These are phyloP conservation scores for Sebastolobus altivelis DNA, from an alignment of 2,797 vertebrate genomes.

Conservation along the genomic window DNA sequence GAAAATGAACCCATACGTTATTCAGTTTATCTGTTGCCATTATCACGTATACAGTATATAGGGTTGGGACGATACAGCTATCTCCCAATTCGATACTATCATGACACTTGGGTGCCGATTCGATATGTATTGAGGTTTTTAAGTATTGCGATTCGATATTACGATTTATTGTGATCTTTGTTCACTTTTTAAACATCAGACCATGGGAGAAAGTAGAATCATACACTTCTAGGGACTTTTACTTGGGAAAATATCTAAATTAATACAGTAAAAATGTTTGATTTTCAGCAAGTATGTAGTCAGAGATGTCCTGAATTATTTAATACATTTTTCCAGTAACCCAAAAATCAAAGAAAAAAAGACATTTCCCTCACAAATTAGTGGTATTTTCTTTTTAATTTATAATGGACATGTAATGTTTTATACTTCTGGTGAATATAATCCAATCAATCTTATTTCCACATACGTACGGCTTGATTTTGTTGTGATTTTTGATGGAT, in stretches of 20 bases:
- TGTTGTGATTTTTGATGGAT: not conserved
- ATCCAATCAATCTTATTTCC: not conserved
- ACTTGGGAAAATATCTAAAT: not conserved
- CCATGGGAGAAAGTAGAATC: not conserved
- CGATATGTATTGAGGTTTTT: too few species aligned
- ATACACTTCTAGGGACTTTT: not conserved
- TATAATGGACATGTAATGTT: too few species aligned
- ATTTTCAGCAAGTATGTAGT: not conserved
- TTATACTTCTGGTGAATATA: not conserved
- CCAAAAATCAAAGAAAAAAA: not conserved
- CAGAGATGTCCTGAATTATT: not conserved
- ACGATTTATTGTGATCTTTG: not conserved
- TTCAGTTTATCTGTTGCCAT: slow-evolving; percentile 6
- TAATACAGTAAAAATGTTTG: not conserved
- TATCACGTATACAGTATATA: not conserved
- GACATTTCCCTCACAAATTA: not conserved
- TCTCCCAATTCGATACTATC: too few species aligned
- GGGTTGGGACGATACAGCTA: not conserved
- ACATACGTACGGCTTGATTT: not conserved
- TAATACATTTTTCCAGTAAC: not conserved
- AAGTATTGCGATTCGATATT: too few species aligned
- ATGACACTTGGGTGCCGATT: too few species aligned
- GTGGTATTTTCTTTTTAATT: not conserved
- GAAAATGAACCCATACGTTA: slow-evolving; percentile 5
- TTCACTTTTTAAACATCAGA: not conserved